Evolutionary conservation across 2,888 invertebrate genomes (phyloP), one percentile per base, ranked within the genome.

Genomic region (Meloe dianella): DNA sequence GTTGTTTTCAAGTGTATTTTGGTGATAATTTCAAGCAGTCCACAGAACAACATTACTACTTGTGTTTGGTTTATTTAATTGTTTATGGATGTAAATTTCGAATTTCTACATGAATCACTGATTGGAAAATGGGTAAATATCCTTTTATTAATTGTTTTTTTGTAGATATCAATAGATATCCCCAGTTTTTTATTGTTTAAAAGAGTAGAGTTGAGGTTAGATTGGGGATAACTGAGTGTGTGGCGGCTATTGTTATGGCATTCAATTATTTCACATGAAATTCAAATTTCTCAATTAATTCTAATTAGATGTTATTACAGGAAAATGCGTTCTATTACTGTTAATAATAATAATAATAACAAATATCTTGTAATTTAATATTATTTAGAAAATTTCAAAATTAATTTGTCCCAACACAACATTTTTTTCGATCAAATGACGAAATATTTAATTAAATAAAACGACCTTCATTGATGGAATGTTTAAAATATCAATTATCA

Each of bases 391-490:
- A n/a, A n/a, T n/a, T 9, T 47, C 6, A 20, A 17, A 9, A 20
- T 47, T 47, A 47, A 47, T 47, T 47, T 47, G 9, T 20, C 47
- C 17, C 6, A 17, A 47, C 8, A 2, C 20, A 9, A 20, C 20
- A 9, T 47, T 47, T 17, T 38, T 20, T 47, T 47, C 17, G 6
- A 47, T 20, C 17, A 47, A 47, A 47, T 47, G 17, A 47, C 47
- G 47, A 47, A 47, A 47, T 47, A 47, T 47, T 47, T 20, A 20
- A 9, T 20, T 20, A 47, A 47, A 47, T 20, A 9, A 47, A 47
- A 47, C 7, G 47, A 47, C 47, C 47, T 47, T 47, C 47, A 47
- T 47, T 47, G 47, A 47, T 47, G 47, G 47, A 47, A 47, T 47
- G 47, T 47, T 14, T 38, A 38, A 38, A 32, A 32, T 10, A 38